These are phyloP conservation scores for Plebejus anna DNA, from an alignment of 2,888 invertebrate genomes.

Conservation along the genomic window DNA sequence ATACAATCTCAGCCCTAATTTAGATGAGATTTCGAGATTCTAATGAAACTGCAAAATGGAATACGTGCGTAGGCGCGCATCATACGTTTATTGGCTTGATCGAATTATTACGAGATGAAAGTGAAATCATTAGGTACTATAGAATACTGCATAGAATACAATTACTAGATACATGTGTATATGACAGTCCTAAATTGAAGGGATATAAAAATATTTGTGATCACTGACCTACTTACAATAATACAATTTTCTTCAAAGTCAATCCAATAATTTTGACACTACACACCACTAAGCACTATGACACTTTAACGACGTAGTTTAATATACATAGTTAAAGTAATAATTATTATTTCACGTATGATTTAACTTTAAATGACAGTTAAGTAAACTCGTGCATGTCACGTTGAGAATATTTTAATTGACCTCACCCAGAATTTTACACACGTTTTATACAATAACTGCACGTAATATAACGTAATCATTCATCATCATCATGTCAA, in stretches of 20 bases:
- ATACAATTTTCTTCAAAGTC: neutral
- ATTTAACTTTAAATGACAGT: neutral
- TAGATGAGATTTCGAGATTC: slow-evolving; percentile 37
- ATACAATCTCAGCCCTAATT: neutral
- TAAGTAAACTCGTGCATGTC: neutral
- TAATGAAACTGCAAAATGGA: slow-evolving; percentile 32
- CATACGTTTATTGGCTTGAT: slow-evolving; percentile 29
- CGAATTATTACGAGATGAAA: slow-evolving; percentile 15
- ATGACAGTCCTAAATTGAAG: neutral
- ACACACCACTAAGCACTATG: slow-evolving; percentile 1
- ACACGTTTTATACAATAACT: neutral
- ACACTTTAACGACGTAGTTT: neutral
- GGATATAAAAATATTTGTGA: too few relatives aligned
- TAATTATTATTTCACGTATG: neutral
- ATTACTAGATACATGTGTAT: neutral
- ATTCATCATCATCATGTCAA: neutral
- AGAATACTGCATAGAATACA: neutral
- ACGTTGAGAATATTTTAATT: slow-evolving; percentile 3
- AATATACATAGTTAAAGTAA: neutral
- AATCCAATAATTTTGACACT: neutral
- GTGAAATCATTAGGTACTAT: neutral
- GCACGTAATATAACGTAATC: neutral
- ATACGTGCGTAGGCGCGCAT: slow-evolving; percentile 31
- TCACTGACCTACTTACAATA: neutral
- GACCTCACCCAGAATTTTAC: slow-evolving; percentile 17